Conservation (phyloP, 2,113 vertebrate genomes). For the Megaceryle torquata region DNA sequence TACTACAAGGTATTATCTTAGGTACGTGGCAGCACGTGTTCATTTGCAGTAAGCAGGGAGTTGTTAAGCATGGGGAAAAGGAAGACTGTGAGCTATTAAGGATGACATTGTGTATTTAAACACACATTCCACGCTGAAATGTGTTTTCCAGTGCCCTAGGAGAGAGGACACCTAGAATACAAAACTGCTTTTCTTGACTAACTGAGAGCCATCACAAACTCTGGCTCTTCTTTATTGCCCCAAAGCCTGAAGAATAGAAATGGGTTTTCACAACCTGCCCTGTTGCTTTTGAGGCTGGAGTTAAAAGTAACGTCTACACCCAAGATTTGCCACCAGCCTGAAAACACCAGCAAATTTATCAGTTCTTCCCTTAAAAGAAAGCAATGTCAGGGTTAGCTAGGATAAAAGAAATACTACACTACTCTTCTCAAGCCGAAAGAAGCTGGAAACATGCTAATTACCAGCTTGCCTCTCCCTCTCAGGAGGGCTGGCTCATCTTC, state of each 20-base stretch:
- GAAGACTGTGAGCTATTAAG: not conserved
- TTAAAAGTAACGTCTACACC: accelerated
- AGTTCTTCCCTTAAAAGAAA: not conserved
- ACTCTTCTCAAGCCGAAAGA: not conserved
- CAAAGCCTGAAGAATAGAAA: not conserved
- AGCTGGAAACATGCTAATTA: not conserved
- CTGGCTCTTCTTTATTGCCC: not conserved
- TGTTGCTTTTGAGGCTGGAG: not conserved
- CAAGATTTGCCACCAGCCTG: not conserved
- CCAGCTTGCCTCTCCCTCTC: not conserved
- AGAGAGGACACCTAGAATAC: not conserved
- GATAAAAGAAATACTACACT: not conserved
- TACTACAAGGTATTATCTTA: not conserved
- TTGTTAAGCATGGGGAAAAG: not conserved
- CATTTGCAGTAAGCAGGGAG: not conserved
- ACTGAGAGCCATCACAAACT: not conserved
- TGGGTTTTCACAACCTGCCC: not conserved
- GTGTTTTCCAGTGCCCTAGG: not conserved
- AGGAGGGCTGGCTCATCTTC: not conserved
- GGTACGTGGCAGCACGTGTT: accelerated
- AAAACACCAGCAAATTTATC: not conserved
- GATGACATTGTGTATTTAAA: not conserved
- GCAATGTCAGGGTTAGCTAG: not conserved
- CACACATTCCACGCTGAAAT: not conserved
- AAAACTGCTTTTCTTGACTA: not conserved